Conservation (phyloP, 2,113 vertebrate genomes). For the Candoia aspera region DNA sequence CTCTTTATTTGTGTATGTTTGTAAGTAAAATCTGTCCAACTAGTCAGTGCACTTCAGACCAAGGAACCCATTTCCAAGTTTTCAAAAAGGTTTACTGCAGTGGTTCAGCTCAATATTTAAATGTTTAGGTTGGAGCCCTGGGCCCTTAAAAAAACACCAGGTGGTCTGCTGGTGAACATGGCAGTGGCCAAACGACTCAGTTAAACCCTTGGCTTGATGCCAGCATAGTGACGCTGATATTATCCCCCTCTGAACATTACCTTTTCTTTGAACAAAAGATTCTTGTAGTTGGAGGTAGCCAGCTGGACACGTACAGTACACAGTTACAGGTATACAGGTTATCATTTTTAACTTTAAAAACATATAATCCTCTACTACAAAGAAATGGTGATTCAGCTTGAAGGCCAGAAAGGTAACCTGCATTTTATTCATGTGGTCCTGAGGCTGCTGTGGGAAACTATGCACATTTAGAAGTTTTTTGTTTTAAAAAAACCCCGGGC, state of each 20-base stretch:
- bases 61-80: background rate
- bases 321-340: background rate
- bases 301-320: background rate
- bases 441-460: background rate
- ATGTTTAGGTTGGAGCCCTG: background rate
- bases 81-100: background rate
- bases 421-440: background rate
- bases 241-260: background rate
- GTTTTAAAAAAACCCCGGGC: background rate
- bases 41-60: background rate
- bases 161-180: background rate
- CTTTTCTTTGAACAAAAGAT: background rate
- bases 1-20: background rate
- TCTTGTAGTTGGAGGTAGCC: background rate
- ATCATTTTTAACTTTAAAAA: background rate
- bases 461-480: background rate
- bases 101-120: background rate
- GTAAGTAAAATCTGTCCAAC: background rate
- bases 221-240: background rate
- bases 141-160: background rate
- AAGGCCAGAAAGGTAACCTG: background rate
- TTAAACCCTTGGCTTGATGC: background rate
- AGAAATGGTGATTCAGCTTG: background rate
- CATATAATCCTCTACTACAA: background rate
- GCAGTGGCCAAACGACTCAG: background rate